Conservation (phyloP, 2,113 vertebrate species). For the Otolemur garnettii region DNA sequence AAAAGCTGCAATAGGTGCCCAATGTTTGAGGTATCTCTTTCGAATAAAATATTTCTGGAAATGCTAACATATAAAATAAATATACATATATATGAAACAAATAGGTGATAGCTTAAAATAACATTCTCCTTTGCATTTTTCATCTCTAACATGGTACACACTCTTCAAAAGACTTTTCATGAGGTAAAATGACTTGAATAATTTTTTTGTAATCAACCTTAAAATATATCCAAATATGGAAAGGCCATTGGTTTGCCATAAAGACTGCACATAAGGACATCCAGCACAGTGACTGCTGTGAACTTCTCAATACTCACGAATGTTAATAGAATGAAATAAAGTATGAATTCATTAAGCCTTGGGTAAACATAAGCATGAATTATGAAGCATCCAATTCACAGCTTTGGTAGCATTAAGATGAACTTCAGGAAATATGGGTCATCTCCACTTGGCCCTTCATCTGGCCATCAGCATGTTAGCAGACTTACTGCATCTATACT, state of each 20-base stretch:
- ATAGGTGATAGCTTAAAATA: not conserved
- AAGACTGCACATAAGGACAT: not conserved
- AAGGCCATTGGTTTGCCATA: not conserved
- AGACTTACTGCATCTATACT: not conserved
- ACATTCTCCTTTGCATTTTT: slow-evolving; percentile 22
- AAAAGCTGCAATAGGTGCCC: not conserved
- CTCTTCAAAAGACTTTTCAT: not conserved
- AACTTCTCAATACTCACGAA: not conserved
- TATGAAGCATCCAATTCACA: not conserved
- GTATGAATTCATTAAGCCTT: not conserved
- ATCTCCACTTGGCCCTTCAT: not conserved
- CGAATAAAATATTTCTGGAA: slow-evolving; percentile 2
- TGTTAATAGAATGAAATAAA: not conserved
- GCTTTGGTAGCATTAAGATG: not conserved
- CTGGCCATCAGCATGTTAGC: not conserved
- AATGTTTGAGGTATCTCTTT: not conserved
- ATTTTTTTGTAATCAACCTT: not conserved
- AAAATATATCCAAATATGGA: slow-evolving; percentile 10
- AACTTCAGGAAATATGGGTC: not conserved
- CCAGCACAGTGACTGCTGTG: not conserved
- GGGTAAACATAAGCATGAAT: not conserved
- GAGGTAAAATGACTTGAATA: not conserved
- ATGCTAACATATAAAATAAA: not conserved
- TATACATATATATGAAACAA: not conserved
- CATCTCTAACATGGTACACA: not conserved